phyloP scores from a whole-genome alignment of 2,888 invertebrate species.

The Eustalomyia histrio region DNA sequence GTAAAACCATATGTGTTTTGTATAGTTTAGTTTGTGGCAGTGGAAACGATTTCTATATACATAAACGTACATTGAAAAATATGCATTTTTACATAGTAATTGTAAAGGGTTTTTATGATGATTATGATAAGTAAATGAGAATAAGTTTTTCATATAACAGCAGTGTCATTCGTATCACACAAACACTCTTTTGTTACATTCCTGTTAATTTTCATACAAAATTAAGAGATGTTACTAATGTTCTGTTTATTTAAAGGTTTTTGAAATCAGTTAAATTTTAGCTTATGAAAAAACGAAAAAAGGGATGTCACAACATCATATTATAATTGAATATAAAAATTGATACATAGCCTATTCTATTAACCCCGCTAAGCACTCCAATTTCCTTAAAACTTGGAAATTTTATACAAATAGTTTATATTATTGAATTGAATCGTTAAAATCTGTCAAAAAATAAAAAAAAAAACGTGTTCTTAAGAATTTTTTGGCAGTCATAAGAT shows the following conservation, averaged over 20 bases:
- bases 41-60: constrained; percentile 58
- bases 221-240: constrained; percentile 9
- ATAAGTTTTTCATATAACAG: constrained; percentile 72
- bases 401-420: no score
- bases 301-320: no score
- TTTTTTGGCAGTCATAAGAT: no score
- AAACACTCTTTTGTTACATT: neutral
- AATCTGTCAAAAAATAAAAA: no score
- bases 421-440: no score
- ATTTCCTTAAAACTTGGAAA: no score
- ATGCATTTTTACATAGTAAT: constrained; percentile 48
- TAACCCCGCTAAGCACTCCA: no score
- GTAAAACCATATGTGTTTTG: constrained; percentile 40
- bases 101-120: constrained; percentile 45
- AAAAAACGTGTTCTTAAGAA: no score
- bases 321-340: no score
- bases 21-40: constrained; percentile 45
- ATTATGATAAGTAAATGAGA: constrained; percentile 74
- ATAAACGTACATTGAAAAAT: constrained; percentile 42
- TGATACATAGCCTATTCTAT: no score
- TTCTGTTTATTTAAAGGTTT: constrained; percentile 40
- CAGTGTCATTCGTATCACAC: constrained; percentile 23
- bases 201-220: neutral
- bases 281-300: neutral
- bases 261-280: constrained; percentile 17